Evolutionary conservation across 2,888 invertebrate genomes (phyloP).

Genomic region (Trachelus stipa): DNA sequence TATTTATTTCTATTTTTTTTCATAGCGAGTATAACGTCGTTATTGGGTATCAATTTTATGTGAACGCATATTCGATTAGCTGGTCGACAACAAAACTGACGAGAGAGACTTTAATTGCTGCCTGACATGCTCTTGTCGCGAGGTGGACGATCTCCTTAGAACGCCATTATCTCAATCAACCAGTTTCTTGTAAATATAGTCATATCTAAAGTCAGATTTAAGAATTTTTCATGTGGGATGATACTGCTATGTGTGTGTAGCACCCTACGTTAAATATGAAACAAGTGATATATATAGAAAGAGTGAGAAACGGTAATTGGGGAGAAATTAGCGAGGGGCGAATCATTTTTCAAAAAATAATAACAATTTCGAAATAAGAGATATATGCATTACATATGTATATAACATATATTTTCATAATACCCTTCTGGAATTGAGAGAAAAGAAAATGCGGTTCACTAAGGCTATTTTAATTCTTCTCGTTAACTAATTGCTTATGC

Average conservation of each 20-base stretch:
- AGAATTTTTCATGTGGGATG: constrained; percentile 58
- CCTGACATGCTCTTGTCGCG: constrained; percentile 23
- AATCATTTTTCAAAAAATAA: not conserved
- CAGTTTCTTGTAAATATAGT: constrained; percentile 58
- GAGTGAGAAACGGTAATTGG: constrained; percentile 7
- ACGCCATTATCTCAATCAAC: constrained; percentile 48
- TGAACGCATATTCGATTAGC: not conserved
- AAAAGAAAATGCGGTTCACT: too few relatives aligned
- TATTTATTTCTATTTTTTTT: not conserved
- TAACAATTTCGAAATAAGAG: not conserved
- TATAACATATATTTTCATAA: not conserved
- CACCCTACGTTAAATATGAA: constrained; percentile 50
- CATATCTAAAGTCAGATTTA: constrained; percentile 48
- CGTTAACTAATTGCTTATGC: not conserved
- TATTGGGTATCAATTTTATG: not conserved
- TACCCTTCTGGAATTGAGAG: not conserved
- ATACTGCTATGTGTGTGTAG: constrained; percentile 62
- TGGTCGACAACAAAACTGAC: not conserved
- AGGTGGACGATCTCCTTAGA: constrained; percentile 52
- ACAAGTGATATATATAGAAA: constrained; percentile 48
- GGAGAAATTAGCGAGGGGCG: not conserved
- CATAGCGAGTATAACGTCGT: not conserved
- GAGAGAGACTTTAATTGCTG: not conserved
- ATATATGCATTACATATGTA: not conserved
- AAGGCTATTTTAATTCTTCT: not conserved